Evolutionary conservation across 2,113 vertebrate genomes (phyloP).

Genomic region (Meriones unguiculatus): DNA sequence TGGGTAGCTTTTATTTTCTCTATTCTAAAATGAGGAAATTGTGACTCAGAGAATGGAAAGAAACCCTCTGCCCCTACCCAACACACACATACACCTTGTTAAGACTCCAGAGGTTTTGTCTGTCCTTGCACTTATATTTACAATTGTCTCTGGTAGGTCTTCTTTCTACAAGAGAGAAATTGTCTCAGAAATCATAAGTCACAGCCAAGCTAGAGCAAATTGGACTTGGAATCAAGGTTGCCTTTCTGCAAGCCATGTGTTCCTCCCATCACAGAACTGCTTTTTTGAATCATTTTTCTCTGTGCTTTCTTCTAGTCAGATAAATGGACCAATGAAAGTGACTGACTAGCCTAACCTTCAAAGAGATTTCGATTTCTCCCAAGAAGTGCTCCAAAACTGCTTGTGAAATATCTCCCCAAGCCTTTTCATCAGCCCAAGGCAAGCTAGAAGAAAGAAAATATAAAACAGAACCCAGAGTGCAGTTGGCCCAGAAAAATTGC

Average conservation of each 20-base stretch:
- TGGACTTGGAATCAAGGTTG: conserved; percentile 24
- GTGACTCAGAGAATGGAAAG: not conserved
- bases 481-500: not conserved
- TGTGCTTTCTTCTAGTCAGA: not conserved
- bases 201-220: not conserved
- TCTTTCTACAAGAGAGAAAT: not conserved
- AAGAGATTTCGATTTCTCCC: not conserved
- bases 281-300: conserved; percentile 21
- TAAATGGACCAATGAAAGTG: not conserved
- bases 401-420: not conserved
- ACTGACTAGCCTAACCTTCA: not conserved
- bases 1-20: not conserved
- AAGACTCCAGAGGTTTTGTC: not conserved
- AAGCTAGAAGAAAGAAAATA: not conserved
- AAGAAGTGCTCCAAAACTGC: not conserved
- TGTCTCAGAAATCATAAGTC: conserved; percentile 16
- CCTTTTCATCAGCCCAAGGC: not conserved
- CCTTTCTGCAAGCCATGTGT: conserved; percentile 1
- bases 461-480: not conserved
- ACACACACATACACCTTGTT: not conserved
- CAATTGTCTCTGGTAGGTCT: not conserved
- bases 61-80: not conserved
- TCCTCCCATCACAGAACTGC: not conserved
- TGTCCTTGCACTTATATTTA: not conserved
- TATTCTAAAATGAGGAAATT: conserved; percentile 47